Evolutionary conservation across 2,797 vertebrate genomes (phyloP).

Genomic region (Trichosurus vulpecula): DNA sequence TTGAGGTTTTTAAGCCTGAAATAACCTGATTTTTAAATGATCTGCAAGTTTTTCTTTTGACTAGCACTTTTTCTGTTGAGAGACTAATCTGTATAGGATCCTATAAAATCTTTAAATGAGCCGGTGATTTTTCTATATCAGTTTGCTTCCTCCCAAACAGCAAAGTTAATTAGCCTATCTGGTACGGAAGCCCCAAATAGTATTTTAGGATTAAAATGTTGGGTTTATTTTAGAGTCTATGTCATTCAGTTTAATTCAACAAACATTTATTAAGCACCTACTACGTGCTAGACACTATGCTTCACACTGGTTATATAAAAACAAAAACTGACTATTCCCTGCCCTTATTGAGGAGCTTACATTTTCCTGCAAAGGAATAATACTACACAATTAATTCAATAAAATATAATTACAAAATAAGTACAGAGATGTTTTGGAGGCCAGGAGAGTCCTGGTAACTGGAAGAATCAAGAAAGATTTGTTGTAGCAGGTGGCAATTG

Average conservation of each 20-base stretch:
- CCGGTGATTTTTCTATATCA: neutral
- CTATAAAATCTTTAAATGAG: constrained; percentile 9
- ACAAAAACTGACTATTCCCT: neutral
- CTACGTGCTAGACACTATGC: neutral
- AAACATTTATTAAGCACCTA: neutral
- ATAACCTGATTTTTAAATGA: constrained; percentile 16
- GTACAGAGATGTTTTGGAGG: neutral
- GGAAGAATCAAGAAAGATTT: neutral
- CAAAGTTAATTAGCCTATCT: neutral
- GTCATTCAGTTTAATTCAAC: neutral
- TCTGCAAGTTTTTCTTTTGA: constrained; percentile 10
- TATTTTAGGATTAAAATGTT: neutral
- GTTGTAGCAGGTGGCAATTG: neutral
- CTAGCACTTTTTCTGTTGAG: neutral
- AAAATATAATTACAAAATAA: neutral
- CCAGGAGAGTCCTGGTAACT: neutral
- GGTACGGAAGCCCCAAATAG: neutral
- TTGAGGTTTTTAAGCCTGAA: constrained; percentile 22
- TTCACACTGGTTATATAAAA: neutral
- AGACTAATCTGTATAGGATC: neutral
- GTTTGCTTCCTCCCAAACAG: neutral
- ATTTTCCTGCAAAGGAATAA: neutral
- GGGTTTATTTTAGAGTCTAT: neutral
- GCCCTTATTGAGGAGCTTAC: neutral
- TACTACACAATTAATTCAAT: neutral